Percentiles rank a stretch among this genome's conserved stretches.
phyloP scores from a whole-genome alignment of 2,888 invertebrate species.

The Bugula neritina region DNA sequence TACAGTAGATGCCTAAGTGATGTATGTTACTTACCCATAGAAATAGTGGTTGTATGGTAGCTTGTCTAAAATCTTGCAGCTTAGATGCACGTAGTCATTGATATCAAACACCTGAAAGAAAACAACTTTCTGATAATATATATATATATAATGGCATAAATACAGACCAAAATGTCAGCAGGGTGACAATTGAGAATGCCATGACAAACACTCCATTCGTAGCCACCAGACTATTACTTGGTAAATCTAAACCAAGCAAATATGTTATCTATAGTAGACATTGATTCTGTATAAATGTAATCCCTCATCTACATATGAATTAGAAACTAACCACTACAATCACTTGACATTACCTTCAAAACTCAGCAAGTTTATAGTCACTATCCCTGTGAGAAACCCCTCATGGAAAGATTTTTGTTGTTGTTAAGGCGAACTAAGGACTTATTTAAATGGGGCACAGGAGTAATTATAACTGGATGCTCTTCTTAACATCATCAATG shows the following conservation, averaged over 20 bases:
- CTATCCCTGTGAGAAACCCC: too few species aligned
- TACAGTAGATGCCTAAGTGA: too few species aligned
- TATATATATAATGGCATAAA: background rate
- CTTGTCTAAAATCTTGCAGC: slow-evolving; percentile 60
- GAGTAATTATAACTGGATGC: too few species aligned
- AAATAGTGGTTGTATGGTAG: slow-evolving; percentile 86
- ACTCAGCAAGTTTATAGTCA: too few species aligned
- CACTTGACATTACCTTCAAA: too few species aligned
- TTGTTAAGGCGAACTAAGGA: too few species aligned
- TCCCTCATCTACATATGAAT: background rate
- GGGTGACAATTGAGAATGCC: background rate
- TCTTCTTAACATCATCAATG: too few species aligned
- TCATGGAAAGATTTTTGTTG: too few species aligned
- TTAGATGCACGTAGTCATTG: slow-evolving; percentile 72
- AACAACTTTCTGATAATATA: too few species aligned
- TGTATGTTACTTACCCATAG: slow-evolving; percentile 74
- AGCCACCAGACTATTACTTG: background rate
- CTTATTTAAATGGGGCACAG: too few species aligned
- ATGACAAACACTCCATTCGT: background rate
- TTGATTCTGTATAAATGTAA: background rate
- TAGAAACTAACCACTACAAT: too few species aligned
- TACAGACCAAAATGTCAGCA: background rate
- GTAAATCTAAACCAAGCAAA: background rate
- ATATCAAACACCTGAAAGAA: slow-evolving; percentile 70
- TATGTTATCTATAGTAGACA: too few species aligned